These are phyloP conservation scores for Peromyscus eremicus DNA, from an alignment of 2,797 vertebrate species.

Conservation along the genomic window DNA sequence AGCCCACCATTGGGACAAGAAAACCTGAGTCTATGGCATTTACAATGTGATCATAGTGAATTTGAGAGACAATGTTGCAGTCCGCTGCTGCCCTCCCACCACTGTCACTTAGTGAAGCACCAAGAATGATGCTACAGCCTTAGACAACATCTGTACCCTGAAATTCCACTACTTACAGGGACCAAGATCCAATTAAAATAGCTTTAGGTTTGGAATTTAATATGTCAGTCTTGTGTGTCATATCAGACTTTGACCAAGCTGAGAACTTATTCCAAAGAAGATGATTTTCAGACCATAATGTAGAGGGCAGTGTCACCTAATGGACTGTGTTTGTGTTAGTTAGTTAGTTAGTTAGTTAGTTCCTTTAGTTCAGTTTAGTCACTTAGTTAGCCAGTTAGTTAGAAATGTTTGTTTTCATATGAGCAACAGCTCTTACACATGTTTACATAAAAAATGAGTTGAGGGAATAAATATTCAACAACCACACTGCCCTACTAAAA, in stretches of 20 bases:
- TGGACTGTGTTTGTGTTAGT: background rate
- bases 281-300: background rate
- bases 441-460: background rate
- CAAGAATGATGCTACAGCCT: constrained; percentile 58
- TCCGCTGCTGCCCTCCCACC: too few species aligned
- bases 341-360: background rate
- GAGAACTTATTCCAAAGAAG: background rate
- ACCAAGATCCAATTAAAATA: constrained; percentile 76
- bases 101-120: constrained; percentile 28
- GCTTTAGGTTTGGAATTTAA: constrained; percentile 63
- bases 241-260: constrained; percentile 14
- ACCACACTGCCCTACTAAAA: background rate
- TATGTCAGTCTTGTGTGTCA: background rate
- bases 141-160: background rate
- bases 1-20: constrained; percentile 13
- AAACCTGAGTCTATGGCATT: constrained; percentile 15
- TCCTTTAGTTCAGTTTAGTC: background rate
- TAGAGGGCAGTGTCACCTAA: background rate
- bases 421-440: background rate
- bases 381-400: background rate
- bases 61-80: background rate
- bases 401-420: background rate
- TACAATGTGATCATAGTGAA: constrained; percentile 17
- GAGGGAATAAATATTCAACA: background rate
- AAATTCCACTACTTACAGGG: constrained; percentile 73